These are phyloP conservation scores for Troides oblongomaculatus DNA, from an alignment of 2,888 invertebrate species.

Conservation along the genomic window DNA sequence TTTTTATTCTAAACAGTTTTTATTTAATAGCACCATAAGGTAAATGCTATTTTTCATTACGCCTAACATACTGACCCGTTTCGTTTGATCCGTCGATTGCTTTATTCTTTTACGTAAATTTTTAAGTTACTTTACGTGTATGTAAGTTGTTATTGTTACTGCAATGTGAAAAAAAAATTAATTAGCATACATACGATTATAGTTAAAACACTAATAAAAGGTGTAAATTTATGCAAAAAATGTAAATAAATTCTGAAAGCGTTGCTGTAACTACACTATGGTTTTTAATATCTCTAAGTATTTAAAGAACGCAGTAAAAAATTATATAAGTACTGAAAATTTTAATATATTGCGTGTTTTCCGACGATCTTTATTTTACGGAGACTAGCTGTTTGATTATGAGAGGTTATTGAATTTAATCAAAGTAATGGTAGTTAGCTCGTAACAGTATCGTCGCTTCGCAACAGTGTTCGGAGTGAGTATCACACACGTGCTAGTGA, in stretches of 20 bases:
- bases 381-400: background rate
- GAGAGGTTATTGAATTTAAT: background rate
- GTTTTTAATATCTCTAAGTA: background rate
- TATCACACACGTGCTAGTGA: constrained; percentile 53
- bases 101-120: constrained; percentile 12
- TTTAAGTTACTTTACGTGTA: constrained; percentile 9
- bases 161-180: background rate
- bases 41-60: constrained; percentile 17
- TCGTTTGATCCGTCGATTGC: constrained; percentile 17
- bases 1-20: too few species aligned
- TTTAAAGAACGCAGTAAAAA: background rate
- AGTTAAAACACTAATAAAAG: background rate
- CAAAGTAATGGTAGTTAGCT: background rate
- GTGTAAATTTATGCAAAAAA: background rate
- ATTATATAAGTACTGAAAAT: too few species aligned
- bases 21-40: background rate
- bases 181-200: background rate
- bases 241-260: constrained; percentile 1
- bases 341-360: too few species aligned
- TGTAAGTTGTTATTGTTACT: background rate
- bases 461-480: constrained; percentile 42
- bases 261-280: background rate
- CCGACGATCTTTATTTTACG: background rate
- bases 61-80: constrained; percentile 19
- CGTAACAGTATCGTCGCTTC: background rate